A percentile compares a stretch with the other conserved stretches of the same genome.
phyloP scores from a whole-genome alignment of 2,797 vertebrate species.

The Alcedo quadribrachys region DNA sequence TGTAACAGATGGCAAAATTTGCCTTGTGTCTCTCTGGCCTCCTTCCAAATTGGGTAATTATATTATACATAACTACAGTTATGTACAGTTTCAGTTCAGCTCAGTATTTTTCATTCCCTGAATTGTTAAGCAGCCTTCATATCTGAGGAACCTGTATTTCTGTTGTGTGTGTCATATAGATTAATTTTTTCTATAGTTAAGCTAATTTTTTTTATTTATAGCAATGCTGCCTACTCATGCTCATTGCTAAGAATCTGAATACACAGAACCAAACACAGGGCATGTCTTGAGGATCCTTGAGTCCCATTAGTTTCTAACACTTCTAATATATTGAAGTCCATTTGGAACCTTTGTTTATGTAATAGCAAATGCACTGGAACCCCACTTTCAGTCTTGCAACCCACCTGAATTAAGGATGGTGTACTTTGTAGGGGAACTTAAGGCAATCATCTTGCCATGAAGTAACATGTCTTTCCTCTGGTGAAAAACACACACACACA shows the following conservation, averaged over 20 bases:
- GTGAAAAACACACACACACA: not conserved
- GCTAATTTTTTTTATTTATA: not conserved
- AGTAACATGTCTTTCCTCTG: not conserved
- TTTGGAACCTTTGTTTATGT: not conserved
- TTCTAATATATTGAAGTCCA: not conserved
- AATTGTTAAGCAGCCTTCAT: not conserved
- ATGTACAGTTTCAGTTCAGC: not conserved
- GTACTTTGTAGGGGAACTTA: not conserved
- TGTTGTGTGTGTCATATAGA: not conserved
- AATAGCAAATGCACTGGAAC: not conserved
- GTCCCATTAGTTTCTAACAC: not conserved
- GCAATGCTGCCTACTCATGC: not conserved
- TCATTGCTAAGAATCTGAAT: not conserved
- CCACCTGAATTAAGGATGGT: not conserved
- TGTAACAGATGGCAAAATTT: conserved; percentile 36
- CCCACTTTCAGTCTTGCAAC: not conserved
- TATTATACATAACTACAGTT: not conserved
- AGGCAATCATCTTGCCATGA: not conserved
- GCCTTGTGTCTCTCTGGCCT: not conserved
- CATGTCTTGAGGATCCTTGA: not conserved
- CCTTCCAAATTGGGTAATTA: not conserved
- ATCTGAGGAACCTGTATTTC: not conserved
- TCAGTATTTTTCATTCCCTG: not conserved
- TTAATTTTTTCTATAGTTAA: not conserved
- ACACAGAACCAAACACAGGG: not conserved